A percentile compares a stretch with the other conserved stretches of the same genome.
These are phyloP conservation scores for Benthosema pterotum DNA, from an alignment of 2,797 vertebrate species.

Conservation along the genomic window DNA sequence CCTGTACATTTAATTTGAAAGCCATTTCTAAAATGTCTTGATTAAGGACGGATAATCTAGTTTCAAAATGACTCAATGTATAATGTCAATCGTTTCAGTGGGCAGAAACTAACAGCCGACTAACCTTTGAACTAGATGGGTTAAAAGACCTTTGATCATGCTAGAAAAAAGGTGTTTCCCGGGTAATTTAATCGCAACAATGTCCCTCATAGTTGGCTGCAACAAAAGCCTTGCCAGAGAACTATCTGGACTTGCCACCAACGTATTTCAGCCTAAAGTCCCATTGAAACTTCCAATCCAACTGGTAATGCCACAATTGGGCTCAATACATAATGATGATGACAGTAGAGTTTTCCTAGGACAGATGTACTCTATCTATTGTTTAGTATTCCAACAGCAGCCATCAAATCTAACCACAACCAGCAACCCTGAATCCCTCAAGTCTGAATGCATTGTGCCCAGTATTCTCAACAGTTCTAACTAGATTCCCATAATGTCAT, in stretches of 20 bases:
- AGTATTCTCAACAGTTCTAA: no score
- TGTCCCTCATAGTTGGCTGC: not conserved
- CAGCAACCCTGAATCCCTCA: no score
- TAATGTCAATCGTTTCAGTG: not conserved
- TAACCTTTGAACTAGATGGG: not conserved
- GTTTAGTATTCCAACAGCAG: no score
- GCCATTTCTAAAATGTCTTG: not conserved
- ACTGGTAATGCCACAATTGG: not conserved
- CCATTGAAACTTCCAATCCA: not conserved
- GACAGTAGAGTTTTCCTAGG: no score
- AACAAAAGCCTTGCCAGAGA: not conserved
- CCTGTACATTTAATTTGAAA: not conserved
- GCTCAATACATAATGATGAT: not conserved
- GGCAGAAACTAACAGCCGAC: not conserved
- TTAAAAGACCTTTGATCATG: not conserved
- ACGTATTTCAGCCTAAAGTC: not conserved
- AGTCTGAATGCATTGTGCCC: no score
- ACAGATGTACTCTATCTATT: no score
- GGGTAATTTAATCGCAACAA: not conserved
- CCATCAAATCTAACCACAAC: no score
- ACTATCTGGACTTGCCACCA: constrained; percentile 4
- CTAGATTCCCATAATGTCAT: no score
- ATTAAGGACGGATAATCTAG: not conserved
- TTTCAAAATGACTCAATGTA: not conserved
- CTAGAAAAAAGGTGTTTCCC: not conserved